A percentile compares a stretch with the other conserved stretches of the same genome.
These are phyloP conservation scores for Dendrolimus kikuchii DNA, from an alignment of 1,140 invertebrate species.

Conservation along the genomic window DNA sequence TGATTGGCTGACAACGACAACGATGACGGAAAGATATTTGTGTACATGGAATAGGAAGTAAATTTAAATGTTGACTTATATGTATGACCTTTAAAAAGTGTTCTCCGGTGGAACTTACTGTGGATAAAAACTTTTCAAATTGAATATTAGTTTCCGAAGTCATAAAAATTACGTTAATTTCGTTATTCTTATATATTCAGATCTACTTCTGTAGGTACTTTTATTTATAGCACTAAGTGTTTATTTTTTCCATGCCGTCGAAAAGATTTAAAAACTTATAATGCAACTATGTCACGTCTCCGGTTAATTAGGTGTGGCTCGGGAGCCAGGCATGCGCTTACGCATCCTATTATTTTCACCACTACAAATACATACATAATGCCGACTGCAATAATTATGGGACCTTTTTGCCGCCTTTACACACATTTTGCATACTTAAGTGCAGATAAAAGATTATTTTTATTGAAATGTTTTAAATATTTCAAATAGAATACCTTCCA, in stretches of 20 bases:
- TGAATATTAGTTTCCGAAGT: too few species aligned
- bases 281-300: conserved; percentile 46
- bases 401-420: conserved; percentile 23
- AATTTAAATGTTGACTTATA: too few species aligned
- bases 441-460: conserved; percentile 33
- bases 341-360: conserved; percentile 32
- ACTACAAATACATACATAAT: conserved; percentile 19
- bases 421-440: conserved; percentile 34
- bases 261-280: conserved; percentile 56
- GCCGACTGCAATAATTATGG: conserved; percentile 27
- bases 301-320: conserved; percentile 54
- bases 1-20: too few species aligned
- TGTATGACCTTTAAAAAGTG: too few species aligned
- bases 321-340: conserved; percentile 35
- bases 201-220: background rate
- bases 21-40: too few species aligned
- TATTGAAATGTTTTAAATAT: conserved; percentile 26
- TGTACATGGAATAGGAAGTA: too few species aligned
- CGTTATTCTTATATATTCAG: background rate
- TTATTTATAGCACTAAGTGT: conserved; percentile 7
- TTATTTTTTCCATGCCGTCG: conserved; percentile 25
- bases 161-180: too few species aligned
- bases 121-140: too few species aligned
- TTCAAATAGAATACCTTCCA: conserved; percentile 8
- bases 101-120: too few species aligned